Evolutionary conservation across 2,888 invertebrate genomes (phyloP).

Genomic region (Thera britannica): DNA sequence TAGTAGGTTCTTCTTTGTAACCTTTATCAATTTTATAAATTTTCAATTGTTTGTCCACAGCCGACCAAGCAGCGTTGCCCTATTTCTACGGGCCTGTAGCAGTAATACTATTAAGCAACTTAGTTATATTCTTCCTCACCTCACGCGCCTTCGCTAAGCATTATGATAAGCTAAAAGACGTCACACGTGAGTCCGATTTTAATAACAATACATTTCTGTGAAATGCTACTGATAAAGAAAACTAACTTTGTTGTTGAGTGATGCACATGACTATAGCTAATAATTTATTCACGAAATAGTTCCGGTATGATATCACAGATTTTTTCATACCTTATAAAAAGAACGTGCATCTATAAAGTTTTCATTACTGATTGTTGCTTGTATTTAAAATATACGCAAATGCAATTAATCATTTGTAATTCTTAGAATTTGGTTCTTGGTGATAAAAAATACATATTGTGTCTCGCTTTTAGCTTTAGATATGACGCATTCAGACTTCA

Average conservation of each 20-base stretch:
- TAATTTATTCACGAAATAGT: constrained; percentile 7
- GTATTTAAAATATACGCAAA: neutral
- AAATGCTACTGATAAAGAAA: constrained; percentile 5
- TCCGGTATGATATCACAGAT: constrained; percentile 24
- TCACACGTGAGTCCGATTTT: constrained; percentile 68
- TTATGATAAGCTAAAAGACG: constrained; percentile 79
- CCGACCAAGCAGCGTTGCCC: constrained; percentile 83
- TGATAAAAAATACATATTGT: neutral
- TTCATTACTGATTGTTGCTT: neutral
- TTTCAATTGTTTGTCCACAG: constrained; percentile 60
- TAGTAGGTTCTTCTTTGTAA: too few species aligned
- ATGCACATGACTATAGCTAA: constrained; percentile 7
- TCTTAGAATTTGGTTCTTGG: neutral
- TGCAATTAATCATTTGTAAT: neutral
- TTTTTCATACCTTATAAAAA: neutral
- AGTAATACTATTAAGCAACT: constrained; percentile 79
- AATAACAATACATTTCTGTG: too few species aligned
- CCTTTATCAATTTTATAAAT: too few species aligned
- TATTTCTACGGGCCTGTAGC: constrained; percentile 87
- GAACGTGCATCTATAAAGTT: neutral
- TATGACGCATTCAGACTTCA: constrained; percentile 73
- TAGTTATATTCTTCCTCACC: constrained; percentile 83
- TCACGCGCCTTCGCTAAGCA: constrained; percentile 80
- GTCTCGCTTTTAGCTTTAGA: constrained; percentile 62
- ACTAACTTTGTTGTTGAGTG: constrained; percentile 8